Base-by-base conservation (phyloP, 2,113 vertebrate species). In the Aphyosemion australe region DNA sequence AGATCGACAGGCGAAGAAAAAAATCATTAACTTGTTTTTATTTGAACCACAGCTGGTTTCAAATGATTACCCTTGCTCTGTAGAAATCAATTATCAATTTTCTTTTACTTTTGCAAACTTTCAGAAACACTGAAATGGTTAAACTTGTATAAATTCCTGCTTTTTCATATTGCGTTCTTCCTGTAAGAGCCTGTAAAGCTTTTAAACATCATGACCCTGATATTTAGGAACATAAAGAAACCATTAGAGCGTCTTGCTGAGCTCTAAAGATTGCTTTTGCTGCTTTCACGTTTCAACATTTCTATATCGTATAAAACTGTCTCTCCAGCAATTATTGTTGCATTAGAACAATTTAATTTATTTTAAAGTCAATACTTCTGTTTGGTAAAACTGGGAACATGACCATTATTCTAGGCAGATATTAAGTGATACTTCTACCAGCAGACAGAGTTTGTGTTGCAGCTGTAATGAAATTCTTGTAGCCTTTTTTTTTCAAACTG, bases 21-120 rank as follows among this genome's bases (percentile, higher is more conserved):
- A 26, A 10, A 48, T 59, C 4, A 63, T 60, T 59, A 47, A 26
- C 14, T 39, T 76, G 32, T 26, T 45, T 49, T 61, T 70, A 2
- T 42, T 31, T 50, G 15, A 53, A 31, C 7, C 50, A 43, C 61
- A 67, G 43, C 49, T 56, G 63, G 4, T 31, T 65, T 54, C 26
- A 26, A 37, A 1, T 26, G 26, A 5, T 26, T 26, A 2, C 26
- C 26, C 5, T 26, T 26, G 26, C 26, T 26, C 26, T 26, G 26
- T 21, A 10, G 14, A 39, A 53, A 57, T 51, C 21, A 45, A 12
- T 20, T 20, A 69, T 39, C 50, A 58, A 47, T 48, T 51, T 21
- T 9, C 5, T 32, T 26, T 15, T 31, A 47, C 45, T n/a, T 8
- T 47, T 18, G 8, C 16, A n/a, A 47, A 16, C 7, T 47, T 8